Conservation (phyloP, 2,113 vertebrate species). For the Oostethus manadensis region DNA sequence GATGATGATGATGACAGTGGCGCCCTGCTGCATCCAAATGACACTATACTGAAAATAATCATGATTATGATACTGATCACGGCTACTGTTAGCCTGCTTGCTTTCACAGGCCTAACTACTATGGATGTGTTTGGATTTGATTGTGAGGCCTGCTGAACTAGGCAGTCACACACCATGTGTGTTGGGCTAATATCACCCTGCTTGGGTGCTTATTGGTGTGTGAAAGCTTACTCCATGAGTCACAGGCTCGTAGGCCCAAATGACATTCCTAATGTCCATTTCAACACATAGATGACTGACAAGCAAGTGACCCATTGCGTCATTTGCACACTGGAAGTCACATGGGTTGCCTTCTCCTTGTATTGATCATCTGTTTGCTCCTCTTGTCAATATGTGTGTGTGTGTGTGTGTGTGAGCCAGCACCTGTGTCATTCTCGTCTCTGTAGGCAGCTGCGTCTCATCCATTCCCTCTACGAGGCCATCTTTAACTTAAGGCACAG, state of each 20-base stretch:
- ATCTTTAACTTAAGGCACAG: constrained; percentile 1
- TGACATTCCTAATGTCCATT: neutral
- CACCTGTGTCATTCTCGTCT: constrained; percentile 8
- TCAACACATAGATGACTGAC: constrained; percentile 6
- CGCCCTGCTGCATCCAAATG: constrained; percentile 32
- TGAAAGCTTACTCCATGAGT: constrained; percentile 19
- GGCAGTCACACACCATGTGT: neutral
- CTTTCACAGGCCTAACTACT: constrained; percentile 37
- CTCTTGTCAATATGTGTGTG: no score
- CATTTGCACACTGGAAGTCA: constrained; percentile 29
- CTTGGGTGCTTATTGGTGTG: neutral
- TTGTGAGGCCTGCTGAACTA: neutral
- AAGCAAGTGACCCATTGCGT: constrained; percentile 5
- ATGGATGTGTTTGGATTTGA: constrained; percentile 25
- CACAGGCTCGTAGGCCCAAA: constrained; percentile 6
- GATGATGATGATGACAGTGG: constrained; percentile 6
- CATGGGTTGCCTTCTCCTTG: constrained; percentile 19
- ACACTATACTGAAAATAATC: constrained; percentile 39
- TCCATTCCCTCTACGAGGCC: constrained; percentile 2
- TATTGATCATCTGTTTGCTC: constrained; percentile 22
- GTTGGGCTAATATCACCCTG: neutral
- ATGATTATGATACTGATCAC: constrained; percentile 35
- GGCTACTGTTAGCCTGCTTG: constrained; percentile 28
- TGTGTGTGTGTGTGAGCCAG: constrained; percentile 4
- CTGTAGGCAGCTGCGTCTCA: neutral